Conservation (phyloP, 2,113 vertebrate species). For the Engystomops pustulosus region DNA sequence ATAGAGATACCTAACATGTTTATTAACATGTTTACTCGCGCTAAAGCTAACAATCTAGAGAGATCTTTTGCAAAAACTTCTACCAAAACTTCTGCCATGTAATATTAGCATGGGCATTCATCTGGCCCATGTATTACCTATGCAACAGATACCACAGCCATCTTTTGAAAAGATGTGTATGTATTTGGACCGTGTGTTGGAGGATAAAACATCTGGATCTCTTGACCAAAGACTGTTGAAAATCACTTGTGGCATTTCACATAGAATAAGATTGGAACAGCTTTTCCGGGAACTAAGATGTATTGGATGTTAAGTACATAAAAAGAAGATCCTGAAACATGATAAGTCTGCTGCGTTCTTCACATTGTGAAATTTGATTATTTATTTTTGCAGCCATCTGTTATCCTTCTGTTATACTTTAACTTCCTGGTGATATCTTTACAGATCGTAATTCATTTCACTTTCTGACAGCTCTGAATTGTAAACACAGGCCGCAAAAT, state of each 20-base stretch:
- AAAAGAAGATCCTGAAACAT: constrained; percentile 48
- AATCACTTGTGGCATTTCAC: constrained; percentile 43
- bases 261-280: constrained; percentile 28
- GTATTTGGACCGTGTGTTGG: neutral
- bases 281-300: constrained; percentile 12
- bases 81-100: neutral
- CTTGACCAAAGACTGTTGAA: constrained; percentile 36
- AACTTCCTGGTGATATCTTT: constrained; percentile 39
- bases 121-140: neutral
- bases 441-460: constrained; percentile 33
- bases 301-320: constrained; percentile 46
- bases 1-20: no score
- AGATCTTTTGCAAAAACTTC: no score
- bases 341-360: constrained; percentile 31
- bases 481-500: constrained; percentile 14
- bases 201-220: constrained; percentile 24
- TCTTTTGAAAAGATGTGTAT: neutral
- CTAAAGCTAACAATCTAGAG: no score
- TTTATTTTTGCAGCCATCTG: constrained; percentile 48
- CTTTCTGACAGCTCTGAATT: constrained; percentile 1
- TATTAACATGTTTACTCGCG: no score
- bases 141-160: no score
- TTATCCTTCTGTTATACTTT: constrained; percentile 39
- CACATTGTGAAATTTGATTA: constrained; percentile 37
- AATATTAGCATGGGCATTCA: neutral